Conservation (phyloP, 2,797 vertebrate species). For the Lagorchestes hirsutus region DNA sequence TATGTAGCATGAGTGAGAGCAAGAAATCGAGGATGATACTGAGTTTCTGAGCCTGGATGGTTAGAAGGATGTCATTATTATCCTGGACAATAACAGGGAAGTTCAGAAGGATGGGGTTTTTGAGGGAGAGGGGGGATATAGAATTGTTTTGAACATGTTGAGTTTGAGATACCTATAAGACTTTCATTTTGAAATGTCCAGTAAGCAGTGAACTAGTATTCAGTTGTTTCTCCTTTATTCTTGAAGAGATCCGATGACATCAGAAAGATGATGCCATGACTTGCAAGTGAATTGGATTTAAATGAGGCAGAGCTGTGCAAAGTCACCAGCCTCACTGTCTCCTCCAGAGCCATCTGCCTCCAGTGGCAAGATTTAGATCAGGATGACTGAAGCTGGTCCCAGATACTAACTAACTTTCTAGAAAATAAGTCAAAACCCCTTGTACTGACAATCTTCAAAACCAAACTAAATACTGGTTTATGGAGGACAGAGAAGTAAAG, state of each 20-base stretch:
- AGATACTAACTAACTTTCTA: neutral
- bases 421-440: neutral
- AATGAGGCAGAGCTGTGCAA: no score
- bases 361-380: no score
- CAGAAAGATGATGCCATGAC: no score
- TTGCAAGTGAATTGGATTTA: no score
- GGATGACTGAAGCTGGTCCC: no score
- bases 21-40: neutral
- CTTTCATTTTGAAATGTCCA: neutral
- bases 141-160: neutral
- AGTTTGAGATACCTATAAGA: neutral
- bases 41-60: neutral
- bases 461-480: neutral
- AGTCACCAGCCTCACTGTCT: no score
- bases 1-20: neutral
- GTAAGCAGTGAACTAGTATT: neutral
- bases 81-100: neutral
- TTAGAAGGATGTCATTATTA: neutral
- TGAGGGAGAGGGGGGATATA: neutral
- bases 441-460: constrained; percentile 8
- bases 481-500: neutral
- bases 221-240: no score
- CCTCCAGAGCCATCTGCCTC: no score
- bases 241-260: no score
- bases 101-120: neutral